A percentile compares a stretch with the other conserved stretches of the same genome.
Evolutionary conservation across 2,113 vertebrate genomes (phyloP).

Genomic region (Xerus inauris): DNA sequence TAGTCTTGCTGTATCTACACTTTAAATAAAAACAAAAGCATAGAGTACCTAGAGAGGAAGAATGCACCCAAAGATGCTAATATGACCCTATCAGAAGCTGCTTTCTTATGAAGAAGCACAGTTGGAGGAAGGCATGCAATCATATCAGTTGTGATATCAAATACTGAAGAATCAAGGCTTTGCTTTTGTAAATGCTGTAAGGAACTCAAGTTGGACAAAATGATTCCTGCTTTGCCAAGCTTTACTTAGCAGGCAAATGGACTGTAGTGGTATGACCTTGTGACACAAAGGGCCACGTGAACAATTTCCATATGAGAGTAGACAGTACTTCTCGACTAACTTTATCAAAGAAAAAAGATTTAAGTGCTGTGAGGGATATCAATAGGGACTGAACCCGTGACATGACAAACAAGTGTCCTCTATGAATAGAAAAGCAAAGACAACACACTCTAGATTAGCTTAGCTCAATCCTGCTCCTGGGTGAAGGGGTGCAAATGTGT

Average conservation of each 20-base stretch:
- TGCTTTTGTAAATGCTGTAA: background rate
- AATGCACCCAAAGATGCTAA: background rate
- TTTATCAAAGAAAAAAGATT: constrained; percentile 37
- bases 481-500: background rate
- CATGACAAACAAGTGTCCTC: constrained; percentile 4
- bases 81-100: background rate
- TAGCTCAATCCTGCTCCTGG: background rate
- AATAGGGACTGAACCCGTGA: background rate
- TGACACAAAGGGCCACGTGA: constrained; percentile 24
- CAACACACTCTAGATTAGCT: background rate
- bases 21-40: constrained; percentile 32
- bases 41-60: background rate
- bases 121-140: background rate
- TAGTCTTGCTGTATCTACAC: background rate
- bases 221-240: constrained; percentile 40
- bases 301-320: constrained; percentile 23
- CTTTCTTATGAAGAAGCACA: background rate
- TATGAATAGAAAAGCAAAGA: constrained; percentile 30
- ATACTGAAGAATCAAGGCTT: background rate
- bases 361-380: background rate
- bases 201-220: constrained; percentile 29
- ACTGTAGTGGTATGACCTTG: constrained; percentile 30
- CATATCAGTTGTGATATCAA: background rate
- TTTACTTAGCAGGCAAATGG: constrained; percentile 58
- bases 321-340: background rate